Conservation (phyloP, 2,113 vertebrate species). For the Hippopotamus amphibius region DNA sequence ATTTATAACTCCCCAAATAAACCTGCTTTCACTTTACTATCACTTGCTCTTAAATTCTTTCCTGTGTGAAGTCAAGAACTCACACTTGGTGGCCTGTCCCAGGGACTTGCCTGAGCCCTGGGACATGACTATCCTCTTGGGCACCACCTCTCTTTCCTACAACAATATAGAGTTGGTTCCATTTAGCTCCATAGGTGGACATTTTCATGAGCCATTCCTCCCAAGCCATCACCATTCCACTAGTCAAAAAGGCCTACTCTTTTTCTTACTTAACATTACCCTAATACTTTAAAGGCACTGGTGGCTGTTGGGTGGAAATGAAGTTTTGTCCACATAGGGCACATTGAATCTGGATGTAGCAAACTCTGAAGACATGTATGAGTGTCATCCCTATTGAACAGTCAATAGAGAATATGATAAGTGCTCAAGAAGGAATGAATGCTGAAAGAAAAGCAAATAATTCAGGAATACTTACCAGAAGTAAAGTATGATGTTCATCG, state of each 20-base stretch:
- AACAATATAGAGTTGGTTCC: not conserved
- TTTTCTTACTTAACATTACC: not conserved
- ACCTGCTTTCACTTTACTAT: too few species aligned
- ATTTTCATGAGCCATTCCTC: not conserved
- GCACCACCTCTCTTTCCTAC: too few species aligned
- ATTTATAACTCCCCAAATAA: too few species aligned
- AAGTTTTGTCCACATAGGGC: not conserved
- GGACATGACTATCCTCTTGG: too few species aligned
- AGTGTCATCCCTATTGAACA: not conserved
- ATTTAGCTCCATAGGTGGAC: not conserved
- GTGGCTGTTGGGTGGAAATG: not conserved
- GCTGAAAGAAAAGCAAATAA: not conserved
- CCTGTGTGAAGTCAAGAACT: too few species aligned
- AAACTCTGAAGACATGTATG: not conserved
- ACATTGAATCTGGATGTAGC: not conserved
- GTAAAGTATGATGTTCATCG: not conserved
- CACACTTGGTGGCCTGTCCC: too few species aligned
- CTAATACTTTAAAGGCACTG: not conserved
- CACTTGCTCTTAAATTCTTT: too few species aligned
- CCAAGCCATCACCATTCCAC: not conserved
- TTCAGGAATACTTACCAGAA: not conserved
- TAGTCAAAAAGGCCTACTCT: not conserved
- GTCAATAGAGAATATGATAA: not conserved
- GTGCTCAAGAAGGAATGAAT: not conserved
- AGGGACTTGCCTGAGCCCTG: too few species aligned